phyloP scores from a whole-genome alignment of 2,888 invertebrate genomes.

The Tricholauxania praeusta region DNA sequence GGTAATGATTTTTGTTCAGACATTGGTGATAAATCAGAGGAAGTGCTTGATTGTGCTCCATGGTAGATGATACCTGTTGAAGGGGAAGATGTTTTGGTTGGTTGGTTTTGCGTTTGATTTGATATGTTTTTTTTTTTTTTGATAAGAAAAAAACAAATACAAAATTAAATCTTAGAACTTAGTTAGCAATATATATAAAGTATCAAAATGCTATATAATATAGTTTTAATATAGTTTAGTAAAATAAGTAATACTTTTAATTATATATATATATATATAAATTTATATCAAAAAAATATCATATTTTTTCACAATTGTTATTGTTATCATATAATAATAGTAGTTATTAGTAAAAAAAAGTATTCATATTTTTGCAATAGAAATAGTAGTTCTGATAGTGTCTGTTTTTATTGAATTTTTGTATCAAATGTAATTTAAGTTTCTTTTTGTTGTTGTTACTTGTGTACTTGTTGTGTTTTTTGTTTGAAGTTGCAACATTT shows the following conservation, averaged over 20 bases:
- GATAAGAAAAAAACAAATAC: conserved; percentile 5
- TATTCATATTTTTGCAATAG: too few species aligned
- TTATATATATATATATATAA: too few species aligned
- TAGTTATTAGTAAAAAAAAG: too few species aligned
- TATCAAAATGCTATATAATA: neutral
- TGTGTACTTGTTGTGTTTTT: conserved; percentile 32
- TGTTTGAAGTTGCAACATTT: conserved; percentile 39
- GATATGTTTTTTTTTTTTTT: conserved; percentile 23
- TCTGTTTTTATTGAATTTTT: conserved; percentile 2
- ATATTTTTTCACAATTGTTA: too few species aligned
- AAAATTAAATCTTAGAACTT: neutral
- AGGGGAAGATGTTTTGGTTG: conserved; percentile 43
- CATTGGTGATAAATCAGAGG: conserved; percentile 83
- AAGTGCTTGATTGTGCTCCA: conserved; percentile 81
- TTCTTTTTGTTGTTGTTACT: conserved; percentile 42
- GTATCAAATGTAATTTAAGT: conserved; percentile 30
- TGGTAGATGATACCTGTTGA: conserved; percentile 78
- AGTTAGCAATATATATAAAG: conserved; percentile 5
- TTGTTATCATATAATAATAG: too few species aligned
- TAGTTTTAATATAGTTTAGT: neutral
- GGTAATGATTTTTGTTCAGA: conserved; percentile 82
- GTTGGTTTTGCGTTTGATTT: conserved; percentile 21
- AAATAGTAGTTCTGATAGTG: conserved; percentile 6
- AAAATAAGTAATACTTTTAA: neutral
- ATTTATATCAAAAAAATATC: too few species aligned